These are phyloP conservation scores for Cygnus buccinator DNA, from an alignment of 2,113 vertebrate species.

Conservation along the genomic window DNA sequence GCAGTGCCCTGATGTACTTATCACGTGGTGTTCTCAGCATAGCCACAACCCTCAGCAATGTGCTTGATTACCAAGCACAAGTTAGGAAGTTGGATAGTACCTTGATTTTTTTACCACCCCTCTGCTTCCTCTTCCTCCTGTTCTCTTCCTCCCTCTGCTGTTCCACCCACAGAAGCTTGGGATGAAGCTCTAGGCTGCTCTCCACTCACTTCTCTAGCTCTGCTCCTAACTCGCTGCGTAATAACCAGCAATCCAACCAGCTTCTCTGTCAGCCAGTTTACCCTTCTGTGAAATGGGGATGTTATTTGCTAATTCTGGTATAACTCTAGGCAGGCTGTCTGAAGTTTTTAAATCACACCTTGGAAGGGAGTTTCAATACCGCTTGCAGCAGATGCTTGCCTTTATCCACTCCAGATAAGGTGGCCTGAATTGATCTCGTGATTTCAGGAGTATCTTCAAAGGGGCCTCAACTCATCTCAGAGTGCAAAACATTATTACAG, in stretches of 20 bases:
- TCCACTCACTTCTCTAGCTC: background rate
- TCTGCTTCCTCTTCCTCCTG: background rate
- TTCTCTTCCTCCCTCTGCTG: background rate
- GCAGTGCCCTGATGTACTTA: constrained; percentile 7
- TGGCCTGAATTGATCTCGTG: background rate
- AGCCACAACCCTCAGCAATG: background rate
- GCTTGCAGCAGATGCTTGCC: background rate
- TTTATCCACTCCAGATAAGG: background rate
- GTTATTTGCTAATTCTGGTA: background rate
- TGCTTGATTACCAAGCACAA: background rate
- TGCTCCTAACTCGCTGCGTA: background rate
- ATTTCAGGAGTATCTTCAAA: background rate
- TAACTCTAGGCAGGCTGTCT: background rate
- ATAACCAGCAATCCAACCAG: background rate
- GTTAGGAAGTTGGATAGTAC: background rate
- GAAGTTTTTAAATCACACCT: background rate
- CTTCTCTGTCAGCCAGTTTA: background rate
- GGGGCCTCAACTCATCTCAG: background rate
- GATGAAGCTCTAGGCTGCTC: background rate
- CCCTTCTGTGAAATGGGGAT: background rate
- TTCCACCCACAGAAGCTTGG: background rate
- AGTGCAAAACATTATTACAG: background rate
- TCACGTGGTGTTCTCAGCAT: background rate
- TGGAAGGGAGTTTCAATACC: background rate
- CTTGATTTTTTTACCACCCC: background rate